Evolutionary conservation across 2,797 vertebrate species (phyloP), one percentile per base, ranked within the genome.

Genomic region (Myiotriccus ornatus): DNA sequence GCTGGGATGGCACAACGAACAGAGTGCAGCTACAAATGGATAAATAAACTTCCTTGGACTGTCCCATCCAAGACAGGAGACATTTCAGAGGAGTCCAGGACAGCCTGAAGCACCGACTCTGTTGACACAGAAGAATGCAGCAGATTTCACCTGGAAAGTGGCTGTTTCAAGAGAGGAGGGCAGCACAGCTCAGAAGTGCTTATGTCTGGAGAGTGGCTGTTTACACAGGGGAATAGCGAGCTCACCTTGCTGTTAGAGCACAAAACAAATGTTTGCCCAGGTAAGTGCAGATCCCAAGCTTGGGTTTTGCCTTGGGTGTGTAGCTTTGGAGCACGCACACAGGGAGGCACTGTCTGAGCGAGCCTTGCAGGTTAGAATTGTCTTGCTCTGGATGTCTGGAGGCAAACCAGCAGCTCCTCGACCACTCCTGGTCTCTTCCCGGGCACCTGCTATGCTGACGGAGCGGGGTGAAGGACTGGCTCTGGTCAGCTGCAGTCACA

Each of bases 251-350:
- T 88, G 43, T 71, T 46, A 41, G 67, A 91, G 84, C 70, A 77
- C 87, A 71, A 94, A 95, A 50, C 87, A 94, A 96, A 93, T 93
- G 84, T 96, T 96, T 95, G 83, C 85, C 62, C 76, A 92, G 88
- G 90, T 94, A 62, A 87, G 64, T 9, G 55, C 65, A 28, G 80
- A 30, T 70, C 35, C 30, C 23, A 2, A 13, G 67, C 70, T 70
- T 43, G 11, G 35, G 49, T 27, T 76, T 76, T 8, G 34, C 34
- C 4, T 1, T 25, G 67, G 65, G 20, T 17, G 19, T 21, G 56
- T 0, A 9, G 73, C 44, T 90, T 28, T 32, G 73, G 62, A 43
- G 57, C 3, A 0, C 16, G 41, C 30, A 10, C 7, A 4, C 30
- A 41, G 65, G 79, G 57, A 75, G 46, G 43, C 68, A 49, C 14